Percentiles rank a stretch among this genome's conserved stretches.
Evolutionary conservation across 2,113 vertebrate species (phyloP).

Genomic region (Ceyx cyanopectus): DNA sequence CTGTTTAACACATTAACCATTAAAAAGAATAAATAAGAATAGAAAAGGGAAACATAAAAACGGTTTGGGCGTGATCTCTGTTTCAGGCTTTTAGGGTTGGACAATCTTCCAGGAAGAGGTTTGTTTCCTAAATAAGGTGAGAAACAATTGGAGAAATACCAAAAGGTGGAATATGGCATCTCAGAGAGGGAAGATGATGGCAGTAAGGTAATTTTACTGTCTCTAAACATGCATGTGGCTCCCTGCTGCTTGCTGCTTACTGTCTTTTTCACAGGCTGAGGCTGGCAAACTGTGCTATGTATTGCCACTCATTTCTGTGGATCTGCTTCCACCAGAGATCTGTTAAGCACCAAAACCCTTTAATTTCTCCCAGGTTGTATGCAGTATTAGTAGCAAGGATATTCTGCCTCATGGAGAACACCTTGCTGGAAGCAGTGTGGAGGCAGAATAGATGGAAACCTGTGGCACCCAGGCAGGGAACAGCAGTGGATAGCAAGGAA

Average conservation of each 20-base stretch:
- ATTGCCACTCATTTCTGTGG: background rate
- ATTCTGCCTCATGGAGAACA: background rate
- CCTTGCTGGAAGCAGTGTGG: background rate
- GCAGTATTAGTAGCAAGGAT: background rate
- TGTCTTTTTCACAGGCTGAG: background rate
- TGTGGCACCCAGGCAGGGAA: background rate
- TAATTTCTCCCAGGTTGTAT: background rate
- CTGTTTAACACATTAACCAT: too few species aligned
- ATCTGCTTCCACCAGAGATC: background rate
- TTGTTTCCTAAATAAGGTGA: background rate
- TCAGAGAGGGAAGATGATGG: background rate
- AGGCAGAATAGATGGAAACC: fast-evolving
- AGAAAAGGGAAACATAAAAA: background rate
- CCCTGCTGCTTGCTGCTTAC: background rate
- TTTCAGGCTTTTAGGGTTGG: background rate
- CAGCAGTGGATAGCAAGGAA: background rate
- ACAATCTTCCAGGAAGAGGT: background rate
- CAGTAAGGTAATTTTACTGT: background rate
- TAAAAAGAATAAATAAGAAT: background rate
- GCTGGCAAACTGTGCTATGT: background rate
- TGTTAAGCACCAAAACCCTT: background rate
- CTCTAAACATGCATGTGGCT: background rate
- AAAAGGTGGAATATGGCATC: background rate
- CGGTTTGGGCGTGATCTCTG: background rate
- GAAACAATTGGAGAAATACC: background rate